These are phyloP conservation scores for Sapajus apella DNA, from an alignment of 2,113 vertebrate species.

Conservation along the genomic window DNA sequence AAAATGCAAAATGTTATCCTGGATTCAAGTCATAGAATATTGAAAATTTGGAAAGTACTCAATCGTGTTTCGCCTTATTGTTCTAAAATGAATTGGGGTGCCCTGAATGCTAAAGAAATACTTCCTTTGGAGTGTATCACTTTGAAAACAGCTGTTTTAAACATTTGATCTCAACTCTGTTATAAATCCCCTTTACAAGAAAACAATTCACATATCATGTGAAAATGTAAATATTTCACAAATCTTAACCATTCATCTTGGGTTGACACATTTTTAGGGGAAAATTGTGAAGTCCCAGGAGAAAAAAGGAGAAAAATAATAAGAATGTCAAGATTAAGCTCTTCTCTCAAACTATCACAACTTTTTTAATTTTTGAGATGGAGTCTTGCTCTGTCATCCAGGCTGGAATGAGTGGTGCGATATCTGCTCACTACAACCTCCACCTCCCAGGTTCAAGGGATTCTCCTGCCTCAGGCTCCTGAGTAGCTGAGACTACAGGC, in stretches of 20 bases:
- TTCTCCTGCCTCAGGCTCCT: no score
- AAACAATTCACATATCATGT: slow-evolving; percentile 15
- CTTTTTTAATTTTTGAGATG: no score
- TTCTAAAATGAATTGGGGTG: neutral
- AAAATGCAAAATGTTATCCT: slow-evolving; percentile 5
- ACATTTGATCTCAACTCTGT: neutral
- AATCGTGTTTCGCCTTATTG: neutral
- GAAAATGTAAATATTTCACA: slow-evolving; percentile 5
- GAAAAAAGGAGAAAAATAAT: neutral
- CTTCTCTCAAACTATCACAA: neutral
- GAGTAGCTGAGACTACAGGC: no score
- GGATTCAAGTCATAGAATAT: slow-evolving; percentile 6
- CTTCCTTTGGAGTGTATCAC: neutral
- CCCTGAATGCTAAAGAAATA: neutral
- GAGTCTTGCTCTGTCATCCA: no score
- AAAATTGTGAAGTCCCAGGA: neutral
- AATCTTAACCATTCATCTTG: neutral
- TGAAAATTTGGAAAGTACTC: neutral
- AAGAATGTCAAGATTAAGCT: neutral
- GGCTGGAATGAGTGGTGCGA: no score
- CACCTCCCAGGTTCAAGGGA: no score
- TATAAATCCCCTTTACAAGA: slow-evolving; percentile 33
- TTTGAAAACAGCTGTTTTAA: slow-evolving; percentile 47
- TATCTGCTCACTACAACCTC: no score
- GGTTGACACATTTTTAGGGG: neutral